Evolutionary conservation across 2,797 vertebrate genomes (phyloP).

Genomic region (Adrianichthys oophorus): DNA sequence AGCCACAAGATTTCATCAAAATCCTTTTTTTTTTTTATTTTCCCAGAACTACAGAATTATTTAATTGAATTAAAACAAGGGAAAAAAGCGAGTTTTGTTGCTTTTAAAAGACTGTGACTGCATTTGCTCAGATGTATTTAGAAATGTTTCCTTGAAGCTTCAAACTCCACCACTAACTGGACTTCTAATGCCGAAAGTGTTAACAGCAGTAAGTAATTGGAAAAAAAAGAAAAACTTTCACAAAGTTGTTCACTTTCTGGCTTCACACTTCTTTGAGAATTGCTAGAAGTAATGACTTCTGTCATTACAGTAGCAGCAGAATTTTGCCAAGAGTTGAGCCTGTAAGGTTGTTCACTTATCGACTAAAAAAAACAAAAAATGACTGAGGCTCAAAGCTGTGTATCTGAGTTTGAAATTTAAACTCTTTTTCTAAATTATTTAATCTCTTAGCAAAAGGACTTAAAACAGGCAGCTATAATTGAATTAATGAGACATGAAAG

Average conservation of each 20-base stretch:
- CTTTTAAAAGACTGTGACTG: too few species aligned
- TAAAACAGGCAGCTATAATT: too few species aligned
- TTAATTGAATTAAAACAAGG: too few species aligned
- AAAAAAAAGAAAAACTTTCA: conserved; percentile 43
- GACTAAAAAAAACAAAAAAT: conserved; percentile 55
- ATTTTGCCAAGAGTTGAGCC: conserved; percentile 46
- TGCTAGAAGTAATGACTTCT: conserved; percentile 59
- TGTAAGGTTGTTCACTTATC: conserved; percentile 48
- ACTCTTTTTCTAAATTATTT: background rate
- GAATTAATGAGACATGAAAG: too few species aligned
- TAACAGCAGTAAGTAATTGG: conserved; percentile 47
- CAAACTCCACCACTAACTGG: background rate
- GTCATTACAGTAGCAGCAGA: conserved; percentile 57
- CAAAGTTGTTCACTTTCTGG: conserved; percentile 35
- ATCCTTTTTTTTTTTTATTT: too few species aligned
- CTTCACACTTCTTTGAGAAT: conserved; percentile 42
- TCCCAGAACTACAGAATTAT: too few species aligned
- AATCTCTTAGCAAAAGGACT: too few species aligned
- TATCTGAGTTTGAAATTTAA: conserved; percentile 16
- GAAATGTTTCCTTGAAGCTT: conserved; percentile 4
- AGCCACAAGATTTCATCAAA: too few species aligned
- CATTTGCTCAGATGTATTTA: background rate
- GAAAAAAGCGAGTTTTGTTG: too few species aligned
- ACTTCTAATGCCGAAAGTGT: conserved; percentile 29
- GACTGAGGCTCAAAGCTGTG: conserved; percentile 21